Conservation (phyloP, 2,888 invertebrate genomes). For the Drosophila villosipedis region DNA sequence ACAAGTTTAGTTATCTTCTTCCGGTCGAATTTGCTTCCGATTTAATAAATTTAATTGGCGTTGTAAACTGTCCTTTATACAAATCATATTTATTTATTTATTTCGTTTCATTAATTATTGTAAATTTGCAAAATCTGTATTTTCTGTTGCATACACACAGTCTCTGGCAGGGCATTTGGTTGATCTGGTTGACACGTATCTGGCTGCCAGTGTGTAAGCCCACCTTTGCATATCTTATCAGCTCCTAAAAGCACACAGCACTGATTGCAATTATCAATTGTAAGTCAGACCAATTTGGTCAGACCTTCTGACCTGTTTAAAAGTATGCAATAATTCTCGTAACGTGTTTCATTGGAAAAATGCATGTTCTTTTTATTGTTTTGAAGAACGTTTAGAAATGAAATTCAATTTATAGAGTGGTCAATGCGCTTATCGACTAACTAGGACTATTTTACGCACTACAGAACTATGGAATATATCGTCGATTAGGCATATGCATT, state of each 20-base stretch:
- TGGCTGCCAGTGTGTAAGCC: not conserved
- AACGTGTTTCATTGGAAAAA: slow-evolving; percentile 11
- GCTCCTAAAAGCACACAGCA: not conserved
- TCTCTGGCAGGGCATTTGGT: not conserved
- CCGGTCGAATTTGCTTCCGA: not conserved
- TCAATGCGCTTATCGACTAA: slow-evolving; percentile 43
- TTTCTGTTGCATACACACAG: not conserved
- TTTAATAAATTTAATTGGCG: not conserved
- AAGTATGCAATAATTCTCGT: slow-evolving; percentile 24
- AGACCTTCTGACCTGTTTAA: slow-evolving; percentile 1
- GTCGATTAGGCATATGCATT: slow-evolving; percentile 16
- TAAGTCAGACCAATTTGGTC: not conserved
- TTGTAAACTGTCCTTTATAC: not conserved
- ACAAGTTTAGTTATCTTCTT: not conserved
- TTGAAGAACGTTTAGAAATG: slow-evolving; percentile 31
- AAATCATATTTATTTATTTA: not conserved
- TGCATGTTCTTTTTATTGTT: slow-evolving; percentile 36
- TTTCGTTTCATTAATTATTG: not conserved
- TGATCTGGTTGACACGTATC: no score
- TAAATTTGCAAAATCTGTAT: not conserved
- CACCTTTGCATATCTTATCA: not conserved
- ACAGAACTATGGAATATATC: slow-evolving; percentile 40
- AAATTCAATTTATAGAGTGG: slow-evolving; percentile 60
- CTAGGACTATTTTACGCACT: slow-evolving; percentile 42
- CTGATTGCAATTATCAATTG: not conserved